Percentiles rank a stretch among this genome's conserved stretches.
These are phyloP conservation scores for Diuraphis noxia DNA, from an alignment of 1,140 invertebrate genomes.

Conservation along the genomic window DNA sequence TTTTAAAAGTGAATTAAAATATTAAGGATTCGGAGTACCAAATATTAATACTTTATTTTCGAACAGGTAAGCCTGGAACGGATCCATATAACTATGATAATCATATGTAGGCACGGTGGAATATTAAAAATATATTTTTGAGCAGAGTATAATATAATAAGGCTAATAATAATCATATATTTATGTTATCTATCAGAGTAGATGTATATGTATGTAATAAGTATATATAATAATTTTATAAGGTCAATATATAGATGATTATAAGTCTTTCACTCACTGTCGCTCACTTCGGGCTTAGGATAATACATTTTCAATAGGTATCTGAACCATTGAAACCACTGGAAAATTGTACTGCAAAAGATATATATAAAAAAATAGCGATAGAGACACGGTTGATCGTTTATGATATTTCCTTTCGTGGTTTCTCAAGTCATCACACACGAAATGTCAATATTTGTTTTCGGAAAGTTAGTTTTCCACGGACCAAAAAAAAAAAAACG, in stretches of 20 bases:
- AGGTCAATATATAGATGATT: not conserved
- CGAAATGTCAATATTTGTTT: slow-evolving; percentile 51
- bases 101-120: not conserved
- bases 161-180: not conserved
- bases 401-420: slow-evolving; percentile 27
- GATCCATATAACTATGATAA: not conserved
- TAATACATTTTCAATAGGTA: slow-evolving; percentile 21
- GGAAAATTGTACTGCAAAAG: not conserved
- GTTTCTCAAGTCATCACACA: not conserved
- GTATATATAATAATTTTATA: slow-evolving; percentile 18
- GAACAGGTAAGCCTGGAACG: not conserved
- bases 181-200: not conserved
- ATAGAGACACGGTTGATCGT: not conserved
- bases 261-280: not conserved
- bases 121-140: not conserved
- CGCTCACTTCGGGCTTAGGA: not conserved
- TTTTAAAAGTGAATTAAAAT: not conserved
- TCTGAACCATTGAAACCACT: not conserved
- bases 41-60: not conserved
- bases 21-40: not conserved
- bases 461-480: slow-evolving; percentile 10
- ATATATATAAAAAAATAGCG: not conserved
- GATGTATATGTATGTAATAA: no score
- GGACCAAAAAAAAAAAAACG: not conserved
- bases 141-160: not conserved